Conservation (phyloP, 2,888 invertebrate genomes). For the Hofmannophila pseudospretella region DNA sequence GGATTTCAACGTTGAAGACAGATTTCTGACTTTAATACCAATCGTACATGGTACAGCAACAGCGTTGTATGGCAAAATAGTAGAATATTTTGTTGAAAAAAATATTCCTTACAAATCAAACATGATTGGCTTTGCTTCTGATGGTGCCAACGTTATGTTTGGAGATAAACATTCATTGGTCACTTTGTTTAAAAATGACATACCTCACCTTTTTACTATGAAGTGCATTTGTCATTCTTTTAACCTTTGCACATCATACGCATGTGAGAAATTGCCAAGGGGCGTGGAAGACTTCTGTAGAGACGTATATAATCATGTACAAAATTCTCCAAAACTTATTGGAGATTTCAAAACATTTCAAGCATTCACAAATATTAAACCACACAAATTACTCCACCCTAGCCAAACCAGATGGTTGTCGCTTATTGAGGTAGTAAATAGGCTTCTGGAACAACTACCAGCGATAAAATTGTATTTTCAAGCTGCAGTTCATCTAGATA, state of each 20-base stretch:
- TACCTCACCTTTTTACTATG: conserved; percentile 26
- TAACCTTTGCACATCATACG: conserved; percentile 29
- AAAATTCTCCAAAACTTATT: conserved; percentile 16
- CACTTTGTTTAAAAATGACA: conserved; percentile 19
- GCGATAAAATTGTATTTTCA: conserved; percentile 4
- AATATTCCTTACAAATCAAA: conserved; percentile 13
- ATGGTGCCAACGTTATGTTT: conserved; percentile 34
- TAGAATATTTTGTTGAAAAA: neutral
- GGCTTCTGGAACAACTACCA: neutral
- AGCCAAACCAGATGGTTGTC: conserved; percentile 7
- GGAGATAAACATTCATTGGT: conserved; percentile 28
- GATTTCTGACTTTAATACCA: conserved; percentile 15
- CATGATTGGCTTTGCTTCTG: conserved; percentile 33
- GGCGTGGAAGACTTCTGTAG: conserved; percentile 29
- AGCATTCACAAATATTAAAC: neutral
- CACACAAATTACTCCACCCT: conserved; percentile 5
- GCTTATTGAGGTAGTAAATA: neutral
- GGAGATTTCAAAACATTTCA: neutral
- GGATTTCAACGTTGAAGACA: conserved; percentile 16
- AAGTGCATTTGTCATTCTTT: conserved; percentile 37
- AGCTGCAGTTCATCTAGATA: too few relatives aligned
- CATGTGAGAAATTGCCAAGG: conserved; percentile 29
- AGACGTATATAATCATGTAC: conserved; percentile 27
- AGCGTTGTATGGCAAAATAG: neutral
- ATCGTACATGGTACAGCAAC: conserved; percentile 5